phyloP scores from a whole-genome alignment of 2,797 vertebrate genomes.

The Cyprinella venusta region DNA sequence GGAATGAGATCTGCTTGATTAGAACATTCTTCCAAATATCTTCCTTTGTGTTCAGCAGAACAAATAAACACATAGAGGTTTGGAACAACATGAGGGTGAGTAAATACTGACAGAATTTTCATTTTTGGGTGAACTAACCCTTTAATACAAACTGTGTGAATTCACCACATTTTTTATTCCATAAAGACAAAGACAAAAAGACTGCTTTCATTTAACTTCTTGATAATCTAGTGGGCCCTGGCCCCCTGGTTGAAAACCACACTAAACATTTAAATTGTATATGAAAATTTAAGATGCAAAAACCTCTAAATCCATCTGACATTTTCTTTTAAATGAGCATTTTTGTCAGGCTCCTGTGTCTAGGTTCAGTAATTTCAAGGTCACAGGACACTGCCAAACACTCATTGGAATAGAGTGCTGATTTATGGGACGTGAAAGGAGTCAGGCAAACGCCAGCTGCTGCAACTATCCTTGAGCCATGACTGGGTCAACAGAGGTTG shows the following conservation, averaged over 20 bases:
- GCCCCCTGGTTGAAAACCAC: background rate
- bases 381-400: slow-evolving; percentile 36
- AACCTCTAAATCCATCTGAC: too few relatives aligned
- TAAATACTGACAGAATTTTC: too few relatives aligned
- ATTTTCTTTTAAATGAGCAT: too few relatives aligned
- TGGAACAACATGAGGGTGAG: too few relatives aligned
- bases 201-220: background rate
- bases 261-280: background rate
- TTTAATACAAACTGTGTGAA: too few relatives aligned
- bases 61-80: too few relatives aligned
- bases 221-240: background rate
- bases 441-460: slow-evolving; percentile 47
- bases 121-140: too few relatives aligned
- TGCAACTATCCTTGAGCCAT: slow-evolving; percentile 9
- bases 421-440: slow-evolving; percentile 47
- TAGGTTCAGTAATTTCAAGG: background rate
- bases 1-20: too few relatives aligned
- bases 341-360: too few relatives aligned
- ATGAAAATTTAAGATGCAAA: too few relatives aligned
- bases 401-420: slow-evolving; percentile 22
- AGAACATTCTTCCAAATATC: too few relatives aligned
- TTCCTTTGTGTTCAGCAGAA: too few relatives aligned
- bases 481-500: slow-evolving; percentile 45
- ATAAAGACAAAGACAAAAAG: background rate
- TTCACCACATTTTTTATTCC: background rate